Conservation (phyloP, 2,888 invertebrate species). For the Meloe dianella region DNA sequence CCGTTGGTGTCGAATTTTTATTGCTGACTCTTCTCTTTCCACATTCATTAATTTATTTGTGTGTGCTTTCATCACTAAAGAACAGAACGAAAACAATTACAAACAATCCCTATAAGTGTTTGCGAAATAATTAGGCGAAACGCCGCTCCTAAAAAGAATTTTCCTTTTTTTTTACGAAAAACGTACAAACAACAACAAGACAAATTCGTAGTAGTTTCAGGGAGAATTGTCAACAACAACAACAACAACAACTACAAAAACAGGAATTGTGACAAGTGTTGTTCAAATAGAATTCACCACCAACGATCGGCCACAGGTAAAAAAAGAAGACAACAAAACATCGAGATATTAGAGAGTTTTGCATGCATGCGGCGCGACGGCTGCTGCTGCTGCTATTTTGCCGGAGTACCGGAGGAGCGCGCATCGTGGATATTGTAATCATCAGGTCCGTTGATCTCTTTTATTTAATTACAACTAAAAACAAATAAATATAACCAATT, state of each 20-base stretch:
- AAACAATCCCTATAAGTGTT: too few species aligned
- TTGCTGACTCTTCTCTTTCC: conserved; percentile 43
- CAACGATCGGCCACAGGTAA: conserved; percentile 41
- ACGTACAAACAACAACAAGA: too few species aligned
- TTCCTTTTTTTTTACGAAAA: too few species aligned
- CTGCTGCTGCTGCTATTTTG: neutral
- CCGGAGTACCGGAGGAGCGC: conserved; percentile 31
- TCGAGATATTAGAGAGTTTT: conserved; percentile 32
- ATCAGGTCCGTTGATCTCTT: conserved; percentile 10
- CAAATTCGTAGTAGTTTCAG: too few species aligned
- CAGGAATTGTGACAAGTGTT: conserved; percentile 19
- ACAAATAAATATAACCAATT: neutral
- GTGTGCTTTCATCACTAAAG: conserved; percentile 11
- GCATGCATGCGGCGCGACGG: conserved; percentile 40
- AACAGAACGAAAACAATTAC: too few species aligned
- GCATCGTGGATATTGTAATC: conserved; percentile 22
- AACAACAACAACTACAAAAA: too few species aligned
- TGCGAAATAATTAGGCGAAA: too few species aligned
- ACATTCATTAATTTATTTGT: conserved; percentile 2
- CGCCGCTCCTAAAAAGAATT: too few species aligned
- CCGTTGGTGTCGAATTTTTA: conserved; percentile 35
- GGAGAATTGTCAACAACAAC: too few species aligned
- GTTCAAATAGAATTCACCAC: conserved; percentile 23
- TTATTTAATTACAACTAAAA: neutral
- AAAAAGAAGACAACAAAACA: conserved; percentile 11